phyloP scores from a whole-genome alignment of 2,797 vertebrate species.

The Lophotriccus pileatus region DNA sequence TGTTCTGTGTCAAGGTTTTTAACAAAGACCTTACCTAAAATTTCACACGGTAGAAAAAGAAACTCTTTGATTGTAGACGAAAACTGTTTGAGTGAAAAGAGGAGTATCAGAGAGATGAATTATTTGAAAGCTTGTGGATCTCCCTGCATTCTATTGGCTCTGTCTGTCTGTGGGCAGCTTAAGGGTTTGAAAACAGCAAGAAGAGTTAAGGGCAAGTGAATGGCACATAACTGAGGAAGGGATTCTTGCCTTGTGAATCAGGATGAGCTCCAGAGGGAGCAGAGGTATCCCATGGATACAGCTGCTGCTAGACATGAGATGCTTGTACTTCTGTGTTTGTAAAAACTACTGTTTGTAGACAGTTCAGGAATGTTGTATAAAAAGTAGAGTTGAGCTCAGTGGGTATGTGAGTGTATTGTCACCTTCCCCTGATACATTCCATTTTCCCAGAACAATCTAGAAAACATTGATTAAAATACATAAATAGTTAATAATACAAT shows the following conservation, averaged over 20 bases:
- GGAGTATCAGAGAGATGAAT: background rate
- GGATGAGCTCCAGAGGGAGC: background rate
- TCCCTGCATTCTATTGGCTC: background rate
- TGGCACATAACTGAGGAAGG: background rate
- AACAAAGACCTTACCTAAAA: background rate
- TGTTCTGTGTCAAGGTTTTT: background rate
- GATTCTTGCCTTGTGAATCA: background rate
- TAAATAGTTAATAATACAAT: background rate
- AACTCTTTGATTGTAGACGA: background rate
- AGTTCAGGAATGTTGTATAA: background rate
- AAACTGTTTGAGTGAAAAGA: background rate
- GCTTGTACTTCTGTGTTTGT: background rate
- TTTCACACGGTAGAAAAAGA: background rate
- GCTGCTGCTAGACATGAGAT: background rate
- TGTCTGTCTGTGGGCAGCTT: background rate
- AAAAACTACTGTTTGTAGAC: background rate
- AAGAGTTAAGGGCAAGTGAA: background rate
- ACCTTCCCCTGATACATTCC: background rate
- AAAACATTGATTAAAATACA: background rate
- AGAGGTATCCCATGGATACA: background rate
- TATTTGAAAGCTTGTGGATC: background rate
- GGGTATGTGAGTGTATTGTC: background rate
- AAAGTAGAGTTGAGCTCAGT: background rate
- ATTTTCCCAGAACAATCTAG: background rate
- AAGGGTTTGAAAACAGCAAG: background rate